These are phyloP conservation scores for Acanthiza pusilla DNA, from an alignment of 2,797 vertebrate species.

Conservation along the genomic window DNA sequence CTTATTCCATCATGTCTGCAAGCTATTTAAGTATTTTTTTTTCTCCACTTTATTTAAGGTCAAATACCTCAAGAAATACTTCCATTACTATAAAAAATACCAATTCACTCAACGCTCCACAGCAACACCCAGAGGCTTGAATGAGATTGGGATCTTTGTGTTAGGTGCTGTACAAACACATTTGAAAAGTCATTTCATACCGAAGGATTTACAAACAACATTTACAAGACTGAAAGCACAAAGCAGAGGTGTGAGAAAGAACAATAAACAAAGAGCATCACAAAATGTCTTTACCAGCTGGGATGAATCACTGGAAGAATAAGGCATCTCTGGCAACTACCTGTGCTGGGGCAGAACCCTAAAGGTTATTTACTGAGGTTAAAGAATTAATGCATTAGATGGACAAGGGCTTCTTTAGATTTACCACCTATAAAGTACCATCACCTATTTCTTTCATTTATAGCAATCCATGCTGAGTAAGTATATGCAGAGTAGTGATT, in stretches of 20 bases:
- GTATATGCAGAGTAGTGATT: conserved; percentile 35
- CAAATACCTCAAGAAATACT: background rate
- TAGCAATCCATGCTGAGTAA: conserved; percentile 9
- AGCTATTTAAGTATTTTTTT: background rate
- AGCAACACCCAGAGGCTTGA: conserved; percentile 26
- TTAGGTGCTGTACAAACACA: background rate
- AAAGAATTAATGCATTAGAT: background rate
- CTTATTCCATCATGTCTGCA: background rate
- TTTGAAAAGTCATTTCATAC: background rate
- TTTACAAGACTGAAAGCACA: background rate
- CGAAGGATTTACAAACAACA: background rate
- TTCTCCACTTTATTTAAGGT: background rate
- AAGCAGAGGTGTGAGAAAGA: background rate
- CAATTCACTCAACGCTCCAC: background rate
- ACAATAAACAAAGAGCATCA: background rate
- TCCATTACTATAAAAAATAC: background rate
- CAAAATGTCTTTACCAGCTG: background rate
- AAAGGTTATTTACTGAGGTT: background rate
- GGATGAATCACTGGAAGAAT: background rate
- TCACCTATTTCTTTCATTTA: background rate
- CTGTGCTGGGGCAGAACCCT: background rate
- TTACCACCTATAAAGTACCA: background rate
- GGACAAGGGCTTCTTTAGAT: background rate
- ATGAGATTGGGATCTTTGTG: background rate
- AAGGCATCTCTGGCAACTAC: background rate